These are phyloP conservation scores for Dromiciops gliroides DNA, from an alignment of 2,113 vertebrate genomes.

Conservation along the genomic window DNA sequence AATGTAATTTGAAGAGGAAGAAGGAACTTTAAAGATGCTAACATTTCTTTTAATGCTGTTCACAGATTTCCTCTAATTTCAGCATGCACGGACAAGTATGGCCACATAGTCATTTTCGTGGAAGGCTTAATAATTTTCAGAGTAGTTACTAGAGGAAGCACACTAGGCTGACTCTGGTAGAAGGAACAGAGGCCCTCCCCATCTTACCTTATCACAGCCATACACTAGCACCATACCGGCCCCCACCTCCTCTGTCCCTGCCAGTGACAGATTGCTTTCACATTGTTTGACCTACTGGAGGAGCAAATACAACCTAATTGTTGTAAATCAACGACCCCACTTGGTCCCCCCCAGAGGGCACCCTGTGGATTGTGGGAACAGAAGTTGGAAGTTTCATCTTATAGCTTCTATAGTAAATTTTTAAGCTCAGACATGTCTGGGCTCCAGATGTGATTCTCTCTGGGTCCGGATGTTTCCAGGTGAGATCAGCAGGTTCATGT, in stretches of 20 bases:
- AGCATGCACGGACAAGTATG: constrained; percentile 61
- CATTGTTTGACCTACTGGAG: constrained; percentile 66
- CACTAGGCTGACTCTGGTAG: constrained; percentile 49
- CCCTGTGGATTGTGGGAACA: constrained; percentile 32
- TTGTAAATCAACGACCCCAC: constrained; percentile 59
- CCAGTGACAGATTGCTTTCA: constrained; percentile 71
- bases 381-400: constrained; percentile 45
- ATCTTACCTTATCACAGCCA: constrained; percentile 64
- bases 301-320: constrained; percentile 31
- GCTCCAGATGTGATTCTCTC: constrained; percentile 62
- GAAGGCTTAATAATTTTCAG: constrained; percentile 74
- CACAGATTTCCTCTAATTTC: constrained; percentile 48
- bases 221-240: background rate
- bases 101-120: constrained; percentile 57
- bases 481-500: constrained; percentile 72
- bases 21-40: background rate
- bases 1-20: constrained; percentile 33
- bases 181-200: constrained; percentile 34
- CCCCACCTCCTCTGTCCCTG: constrained; percentile 43
- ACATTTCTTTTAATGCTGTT: constrained; percentile 48
- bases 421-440: constrained; percentile 55
- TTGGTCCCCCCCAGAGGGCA: constrained; percentile 29
- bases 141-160: constrained; percentile 69
- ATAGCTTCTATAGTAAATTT: constrained; percentile 51
- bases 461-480: constrained; percentile 70